Evolutionary conservation across 2,888 invertebrate genomes (phyloP).

Genomic region (Lasiommata megera): DNA sequence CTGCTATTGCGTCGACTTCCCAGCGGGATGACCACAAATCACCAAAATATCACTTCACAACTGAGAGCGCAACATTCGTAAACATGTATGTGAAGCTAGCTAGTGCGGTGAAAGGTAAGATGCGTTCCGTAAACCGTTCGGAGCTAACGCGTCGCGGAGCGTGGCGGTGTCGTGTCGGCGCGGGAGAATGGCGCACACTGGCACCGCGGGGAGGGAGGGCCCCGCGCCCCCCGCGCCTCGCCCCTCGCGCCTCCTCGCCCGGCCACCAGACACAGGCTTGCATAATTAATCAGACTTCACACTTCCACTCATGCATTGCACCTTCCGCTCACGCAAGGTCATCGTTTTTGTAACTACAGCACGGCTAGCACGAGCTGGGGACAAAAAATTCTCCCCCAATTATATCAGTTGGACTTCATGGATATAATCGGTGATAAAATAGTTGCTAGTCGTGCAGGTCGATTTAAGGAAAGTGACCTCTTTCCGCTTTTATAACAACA

Average conservation of each 20-base stretch:
- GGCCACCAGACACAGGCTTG: constrained; percentile 71
- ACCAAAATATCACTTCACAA: constrained; percentile 76
- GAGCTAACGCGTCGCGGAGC: constrained; percentile 65
- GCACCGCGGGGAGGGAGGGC: constrained; percentile 53
- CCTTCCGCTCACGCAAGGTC: constrained; percentile 72
- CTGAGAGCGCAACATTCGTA: constrained; percentile 62
- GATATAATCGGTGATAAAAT: too few relatives aligned
- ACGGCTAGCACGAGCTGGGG: constrained; percentile 7
- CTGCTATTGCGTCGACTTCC: constrained; percentile 45
- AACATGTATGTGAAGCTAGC: constrained; percentile 66
- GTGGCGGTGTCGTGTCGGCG: constrained; percentile 69
- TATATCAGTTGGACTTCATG: too few relatives aligned
- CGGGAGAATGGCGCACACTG: constrained; percentile 78
- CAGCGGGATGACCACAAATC: constrained; percentile 67
- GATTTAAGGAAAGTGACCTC: neutral
- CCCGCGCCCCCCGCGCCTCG: constrained; percentile 35
- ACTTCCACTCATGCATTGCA: constrained; percentile 51
- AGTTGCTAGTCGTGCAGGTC: too few relatives aligned
- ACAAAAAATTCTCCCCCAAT: too few relatives aligned
- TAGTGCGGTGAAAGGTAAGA: constrained; percentile 75
- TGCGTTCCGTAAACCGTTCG: constrained; percentile 68
- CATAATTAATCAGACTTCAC: constrained; percentile 74
- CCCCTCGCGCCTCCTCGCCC: constrained; percentile 34
- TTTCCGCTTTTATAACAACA: too few relatives aligned
- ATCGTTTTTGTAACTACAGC: constrained; percentile 50